Conservation (phyloP, 2,888 invertebrate species). For the Agonopterix heracliana region DNA sequence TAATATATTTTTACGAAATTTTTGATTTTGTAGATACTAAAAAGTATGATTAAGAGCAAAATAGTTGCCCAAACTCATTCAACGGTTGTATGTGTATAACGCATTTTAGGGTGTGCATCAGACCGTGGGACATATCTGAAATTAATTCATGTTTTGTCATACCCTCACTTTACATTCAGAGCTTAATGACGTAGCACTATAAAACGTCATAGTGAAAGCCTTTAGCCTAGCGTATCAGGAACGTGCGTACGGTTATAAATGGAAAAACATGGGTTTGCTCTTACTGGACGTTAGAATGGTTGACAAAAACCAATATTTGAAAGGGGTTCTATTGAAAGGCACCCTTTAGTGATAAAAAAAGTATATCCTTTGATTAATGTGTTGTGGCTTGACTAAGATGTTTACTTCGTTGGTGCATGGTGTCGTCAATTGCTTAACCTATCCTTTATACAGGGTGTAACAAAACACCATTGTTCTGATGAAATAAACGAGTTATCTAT, state of each 20-base stretch:
- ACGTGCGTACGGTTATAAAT: conserved; percentile 58
- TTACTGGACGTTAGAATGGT: conserved; percentile 57
- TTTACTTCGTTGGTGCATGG: conserved; percentile 10
- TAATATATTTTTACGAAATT: too few relatives aligned
- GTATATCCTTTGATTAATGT: conserved; percentile 70
- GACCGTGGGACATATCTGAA: conserved; percentile 71
- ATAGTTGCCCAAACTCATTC: neutral
- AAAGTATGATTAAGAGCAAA: neutral
- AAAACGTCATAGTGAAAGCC: conserved; percentile 56
- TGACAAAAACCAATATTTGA: conserved; percentile 74
- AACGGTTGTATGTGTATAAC: conserved; percentile 28
- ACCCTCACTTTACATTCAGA: conserved; percentile 71
- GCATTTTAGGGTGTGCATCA: conserved; percentile 44
- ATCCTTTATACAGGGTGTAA: too few relatives aligned
- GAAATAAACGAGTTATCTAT: too few relatives aligned
- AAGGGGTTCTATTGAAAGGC: conserved; percentile 67
- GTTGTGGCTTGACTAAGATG: conserved; percentile 28
- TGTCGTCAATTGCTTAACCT: neutral
- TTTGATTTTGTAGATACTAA: too few relatives aligned
- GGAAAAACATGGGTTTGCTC: conserved; percentile 72
- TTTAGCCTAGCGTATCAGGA: conserved; percentile 49
- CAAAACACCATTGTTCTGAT: too few relatives aligned
- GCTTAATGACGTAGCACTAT: conserved; percentile 69
- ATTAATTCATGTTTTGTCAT: conserved; percentile 76
- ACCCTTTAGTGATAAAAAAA: conserved; percentile 64